phyloP scores from a whole-genome alignment of 2,888 invertebrate species.

The Rhingia campestris region DNA sequence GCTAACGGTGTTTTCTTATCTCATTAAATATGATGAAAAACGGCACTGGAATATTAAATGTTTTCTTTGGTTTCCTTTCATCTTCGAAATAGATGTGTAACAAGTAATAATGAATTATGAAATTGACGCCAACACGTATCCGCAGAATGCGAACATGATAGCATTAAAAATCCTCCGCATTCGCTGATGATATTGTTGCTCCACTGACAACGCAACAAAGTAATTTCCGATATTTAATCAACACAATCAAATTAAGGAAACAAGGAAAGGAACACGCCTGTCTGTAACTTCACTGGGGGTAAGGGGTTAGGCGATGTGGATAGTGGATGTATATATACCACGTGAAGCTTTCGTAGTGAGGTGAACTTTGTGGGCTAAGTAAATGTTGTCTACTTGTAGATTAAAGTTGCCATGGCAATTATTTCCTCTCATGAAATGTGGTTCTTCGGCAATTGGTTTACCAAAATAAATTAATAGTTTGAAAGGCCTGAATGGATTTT shows the following conservation, averaged over 20 bases:
- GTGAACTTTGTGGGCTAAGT: too few species aligned
- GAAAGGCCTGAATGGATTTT: too few species aligned
- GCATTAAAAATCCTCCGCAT: background rate
- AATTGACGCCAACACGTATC: background rate
- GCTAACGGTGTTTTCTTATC: background rate
- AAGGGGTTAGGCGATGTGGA: too few species aligned
- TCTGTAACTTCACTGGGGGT: background rate
- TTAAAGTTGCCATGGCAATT: too few species aligned
- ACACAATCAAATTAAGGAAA: slow-evolving; percentile 26
- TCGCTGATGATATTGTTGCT: background rate
- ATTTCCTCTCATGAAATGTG: too few species aligned
- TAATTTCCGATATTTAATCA: slow-evolving; percentile 32
- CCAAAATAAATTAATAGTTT: too few species aligned
- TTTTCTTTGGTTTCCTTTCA: slow-evolving; percentile 31
- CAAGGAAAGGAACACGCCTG: background rate
- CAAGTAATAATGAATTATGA: background rate
- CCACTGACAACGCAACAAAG: background rate
- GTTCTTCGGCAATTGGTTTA: too few species aligned
- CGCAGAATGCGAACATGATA: background rate
- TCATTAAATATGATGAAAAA: background rate
- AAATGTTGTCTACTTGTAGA: too few species aligned
- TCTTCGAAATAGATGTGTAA: background rate
- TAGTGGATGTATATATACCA: too few species aligned
- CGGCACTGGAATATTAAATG: slow-evolving; percentile 33
- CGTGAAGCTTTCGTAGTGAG: too few species aligned